phyloP scores from a whole-genome alignment of 2,888 invertebrate genomes.

The Papilio gigon region DNA sequence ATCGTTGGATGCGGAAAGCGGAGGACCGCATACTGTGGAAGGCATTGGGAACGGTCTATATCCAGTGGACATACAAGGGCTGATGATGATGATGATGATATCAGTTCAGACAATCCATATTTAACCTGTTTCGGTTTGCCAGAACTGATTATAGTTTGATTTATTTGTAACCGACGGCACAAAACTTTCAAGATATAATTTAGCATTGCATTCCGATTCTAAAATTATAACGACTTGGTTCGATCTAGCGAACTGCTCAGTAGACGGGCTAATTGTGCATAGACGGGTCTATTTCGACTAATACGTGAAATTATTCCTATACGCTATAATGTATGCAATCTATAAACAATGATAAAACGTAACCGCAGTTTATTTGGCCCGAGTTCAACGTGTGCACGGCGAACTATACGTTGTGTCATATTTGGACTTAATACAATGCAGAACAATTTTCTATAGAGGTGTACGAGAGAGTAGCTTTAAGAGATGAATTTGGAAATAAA shows the following conservation, averaged over 20 bases:
- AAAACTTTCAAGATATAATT: background rate
- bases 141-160: background rate
- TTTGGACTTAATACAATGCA: background rate
- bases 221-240: background rate
- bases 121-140: background rate
- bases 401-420: background rate
- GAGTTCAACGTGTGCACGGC: background rate
- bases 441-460: background rate
- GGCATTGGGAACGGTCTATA: too few relatives aligned
- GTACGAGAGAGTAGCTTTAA: background rate
- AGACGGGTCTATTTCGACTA: too few relatives aligned
- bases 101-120: background rate
- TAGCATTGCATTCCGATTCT: background rate
- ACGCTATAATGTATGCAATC: too few relatives aligned
- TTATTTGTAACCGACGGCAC: background rate
- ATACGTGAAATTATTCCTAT: too few relatives aligned
- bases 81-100: too few relatives aligned
- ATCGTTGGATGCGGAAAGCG: too few relatives aligned
- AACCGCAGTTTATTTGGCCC: too few relatives aligned
- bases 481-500: background rate
- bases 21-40: too few relatives aligned
- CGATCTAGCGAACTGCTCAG: too few relatives aligned
- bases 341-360: too few relatives aligned
- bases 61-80: too few relatives aligned
- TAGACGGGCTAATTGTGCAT: too few relatives aligned